phyloP scores from a whole-genome alignment of 2,888 invertebrate species.

The Lochmaea capreae region DNA sequence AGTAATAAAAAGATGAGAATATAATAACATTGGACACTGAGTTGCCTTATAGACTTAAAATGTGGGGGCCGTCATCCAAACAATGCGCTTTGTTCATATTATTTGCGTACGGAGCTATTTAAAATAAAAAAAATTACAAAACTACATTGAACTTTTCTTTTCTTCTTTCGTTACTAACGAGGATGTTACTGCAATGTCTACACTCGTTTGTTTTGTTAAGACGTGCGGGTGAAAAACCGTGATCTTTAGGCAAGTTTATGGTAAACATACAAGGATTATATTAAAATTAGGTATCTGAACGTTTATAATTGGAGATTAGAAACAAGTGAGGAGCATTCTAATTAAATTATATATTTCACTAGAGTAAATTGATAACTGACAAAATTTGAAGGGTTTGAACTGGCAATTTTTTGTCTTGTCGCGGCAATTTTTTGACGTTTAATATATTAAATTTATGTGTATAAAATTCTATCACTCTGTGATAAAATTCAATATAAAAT shows the following conservation, averaged over 20 bases:
- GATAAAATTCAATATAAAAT: too few relatives aligned
- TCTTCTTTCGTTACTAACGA: constrained; percentile 31
- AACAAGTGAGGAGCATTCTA: too few relatives aligned
- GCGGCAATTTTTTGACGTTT: too few relatives aligned
- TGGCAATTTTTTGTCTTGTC: too few relatives aligned
- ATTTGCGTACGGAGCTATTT: constrained; percentile 34
- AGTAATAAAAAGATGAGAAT: constrained; percentile 24
- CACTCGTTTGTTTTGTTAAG: constrained; percentile 30
- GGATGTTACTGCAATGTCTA: constrained; percentile 32
- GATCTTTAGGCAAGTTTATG: neutral
- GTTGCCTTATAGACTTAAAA: constrained; percentile 18
- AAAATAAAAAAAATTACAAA: constrained; percentile 25
- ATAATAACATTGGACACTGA: constrained; percentile 18
- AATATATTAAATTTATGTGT: too few relatives aligned
- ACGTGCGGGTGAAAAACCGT: constrained; percentile 13
- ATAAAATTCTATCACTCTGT: too few relatives aligned
- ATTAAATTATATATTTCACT: too few relatives aligned
- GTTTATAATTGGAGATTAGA: neutral
- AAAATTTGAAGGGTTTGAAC: too few relatives aligned
- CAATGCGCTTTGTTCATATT: constrained; percentile 36
- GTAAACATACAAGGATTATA: neutral
- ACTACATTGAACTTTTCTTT: constrained; percentile 1
- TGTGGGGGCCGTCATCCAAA: constrained; percentile 21
- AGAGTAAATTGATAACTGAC: too few relatives aligned
- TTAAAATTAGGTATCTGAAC: neutral